Percentiles rank a stretch among this genome's conserved stretches.
phyloP scores from a whole-genome alignment of 2,113 vertebrate species.

The Gulo gulo region DNA sequence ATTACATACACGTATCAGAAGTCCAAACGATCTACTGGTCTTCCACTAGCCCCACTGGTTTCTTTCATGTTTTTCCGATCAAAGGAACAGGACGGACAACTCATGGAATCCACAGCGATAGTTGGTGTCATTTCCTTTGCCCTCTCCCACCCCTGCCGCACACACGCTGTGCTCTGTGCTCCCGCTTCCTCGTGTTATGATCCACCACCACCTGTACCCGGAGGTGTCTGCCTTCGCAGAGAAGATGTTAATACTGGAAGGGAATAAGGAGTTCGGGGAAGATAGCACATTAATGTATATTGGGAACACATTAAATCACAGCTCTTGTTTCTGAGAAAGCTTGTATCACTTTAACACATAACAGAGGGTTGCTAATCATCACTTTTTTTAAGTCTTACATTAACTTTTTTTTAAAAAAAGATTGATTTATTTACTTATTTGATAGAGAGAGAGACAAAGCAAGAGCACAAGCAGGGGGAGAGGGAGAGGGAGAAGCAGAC shows the following conservation, averaged over 20 bases:
- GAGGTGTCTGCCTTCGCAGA: not conserved
- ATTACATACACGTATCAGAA: not conserved
- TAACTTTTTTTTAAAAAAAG: not conserved
- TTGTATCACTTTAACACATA: not conserved
- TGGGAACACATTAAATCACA: not conserved
- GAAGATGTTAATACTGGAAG: not conserved
- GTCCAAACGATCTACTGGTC: not conserved
- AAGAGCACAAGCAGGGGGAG: not conserved
- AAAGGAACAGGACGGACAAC: not conserved
- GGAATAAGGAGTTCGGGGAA: not conserved
- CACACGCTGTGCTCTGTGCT: not conserved
- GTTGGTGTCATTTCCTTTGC: not conserved
- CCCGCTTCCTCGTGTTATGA: not conserved
- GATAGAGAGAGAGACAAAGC: not conserved
- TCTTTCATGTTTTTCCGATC: not conserved
- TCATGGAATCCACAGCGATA: not conserved
- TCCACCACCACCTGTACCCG: not conserved
- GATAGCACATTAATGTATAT: not conserved
- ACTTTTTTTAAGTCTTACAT: not conserved
- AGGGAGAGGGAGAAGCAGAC: not conserved
- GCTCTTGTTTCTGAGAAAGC: constrained; percentile 20
- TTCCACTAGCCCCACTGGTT: not conserved
- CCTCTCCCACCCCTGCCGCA: not conserved
- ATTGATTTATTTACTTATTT: not conserved
- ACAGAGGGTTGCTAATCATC: not conserved